phyloP scores from a whole-genome alignment of 2,888 invertebrate species.

The Thumatha senex region DNA sequence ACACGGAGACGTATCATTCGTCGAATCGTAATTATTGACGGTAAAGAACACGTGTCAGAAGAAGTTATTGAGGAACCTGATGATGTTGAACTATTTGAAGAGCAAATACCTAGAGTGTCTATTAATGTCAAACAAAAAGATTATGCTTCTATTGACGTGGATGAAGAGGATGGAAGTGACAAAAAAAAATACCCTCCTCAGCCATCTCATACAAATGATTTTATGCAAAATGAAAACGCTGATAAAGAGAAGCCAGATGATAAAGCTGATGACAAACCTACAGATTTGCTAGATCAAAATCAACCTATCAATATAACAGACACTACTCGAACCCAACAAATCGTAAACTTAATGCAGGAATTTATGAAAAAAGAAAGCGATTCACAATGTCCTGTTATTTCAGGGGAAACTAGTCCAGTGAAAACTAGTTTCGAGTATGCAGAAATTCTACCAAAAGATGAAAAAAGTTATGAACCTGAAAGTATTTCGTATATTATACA shows the following conservation, averaged over 20 bases:
- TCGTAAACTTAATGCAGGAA: conserved; percentile 49
- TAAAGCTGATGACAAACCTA: conserved; percentile 21
- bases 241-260: conserved; percentile 26
- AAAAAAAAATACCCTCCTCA: conserved; percentile 43
- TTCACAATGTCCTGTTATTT: conserved; percentile 21
- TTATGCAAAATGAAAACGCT: conserved; percentile 5
- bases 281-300: conserved; percentile 23
- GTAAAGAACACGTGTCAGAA: conserved; percentile 92
- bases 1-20: conserved; percentile 90
- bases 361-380: conserved; percentile 56
- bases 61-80: conserved; percentile 94
- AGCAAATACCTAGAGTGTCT: conserved; percentile 88
- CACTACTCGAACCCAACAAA: conserved; percentile 37
- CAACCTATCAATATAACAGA: conserved; percentile 18
- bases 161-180: conserved; percentile 53
- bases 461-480: conserved; percentile 20
- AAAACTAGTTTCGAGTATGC: conserved; percentile 42
- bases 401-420: conserved; percentile 43
- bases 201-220: conserved; percentile 34
- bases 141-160: conserved; percentile 62
- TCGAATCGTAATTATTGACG: conserved; percentile 90
- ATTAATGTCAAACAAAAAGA: conserved; percentile 86
- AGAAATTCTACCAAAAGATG: conserved; percentile 35
- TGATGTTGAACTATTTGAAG: conserved; percentile 87
- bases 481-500: conserved; percentile 46